A percentile compares a stretch with the other conserved stretches of the same genome.
Evolutionary conservation across 2,888 invertebrate genomes (phyloP).

Genomic region (Trachelus troglodyta): DNA sequence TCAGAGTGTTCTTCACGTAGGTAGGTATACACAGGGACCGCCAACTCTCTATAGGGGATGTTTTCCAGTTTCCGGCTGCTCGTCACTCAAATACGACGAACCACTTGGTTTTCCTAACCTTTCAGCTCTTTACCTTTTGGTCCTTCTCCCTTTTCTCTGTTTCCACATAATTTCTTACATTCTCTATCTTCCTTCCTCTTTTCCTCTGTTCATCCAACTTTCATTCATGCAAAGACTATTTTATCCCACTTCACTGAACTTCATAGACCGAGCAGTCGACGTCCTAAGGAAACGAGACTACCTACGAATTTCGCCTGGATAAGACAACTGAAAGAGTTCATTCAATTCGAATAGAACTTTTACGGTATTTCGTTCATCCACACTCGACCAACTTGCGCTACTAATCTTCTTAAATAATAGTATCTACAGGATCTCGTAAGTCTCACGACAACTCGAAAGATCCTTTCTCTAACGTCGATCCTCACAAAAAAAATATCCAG

Average conservation of each 20-base stretch:
- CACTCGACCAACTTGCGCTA: neutral
- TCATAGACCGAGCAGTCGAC: conserved; percentile 17
- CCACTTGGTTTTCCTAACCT: conserved; percentile 23
- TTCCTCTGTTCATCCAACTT: conserved; percentile 11
- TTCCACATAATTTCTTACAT: neutral
- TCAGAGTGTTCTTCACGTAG: conserved; percentile 32
- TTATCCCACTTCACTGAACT: conserved; percentile 31
- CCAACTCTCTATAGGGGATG: neutral
- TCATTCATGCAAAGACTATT: conserved; percentile 40
- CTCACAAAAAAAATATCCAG: neutral
- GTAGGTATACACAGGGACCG: neutral
- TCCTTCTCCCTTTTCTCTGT: conserved; percentile 18
- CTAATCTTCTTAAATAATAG: neutral
- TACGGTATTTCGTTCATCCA: neutral
- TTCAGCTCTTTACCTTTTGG: neutral
- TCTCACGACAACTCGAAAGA: neutral
- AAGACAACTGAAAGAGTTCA: neutral
- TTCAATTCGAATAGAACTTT: neutral
- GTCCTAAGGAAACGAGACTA: conserved; percentile 11
- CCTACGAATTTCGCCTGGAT: conserved; percentile 16
- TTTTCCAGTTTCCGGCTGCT: conserved; percentile 28
- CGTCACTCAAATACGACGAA: conserved; percentile 34
- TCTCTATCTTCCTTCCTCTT: neutral
- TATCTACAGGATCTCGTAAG: neutral
- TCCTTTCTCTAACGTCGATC: neutral